These are phyloP conservation scores for Adelphocoris suturalis DNA, from an alignment of 2,888 invertebrate genomes.

Conservation along the genomic window DNA sequence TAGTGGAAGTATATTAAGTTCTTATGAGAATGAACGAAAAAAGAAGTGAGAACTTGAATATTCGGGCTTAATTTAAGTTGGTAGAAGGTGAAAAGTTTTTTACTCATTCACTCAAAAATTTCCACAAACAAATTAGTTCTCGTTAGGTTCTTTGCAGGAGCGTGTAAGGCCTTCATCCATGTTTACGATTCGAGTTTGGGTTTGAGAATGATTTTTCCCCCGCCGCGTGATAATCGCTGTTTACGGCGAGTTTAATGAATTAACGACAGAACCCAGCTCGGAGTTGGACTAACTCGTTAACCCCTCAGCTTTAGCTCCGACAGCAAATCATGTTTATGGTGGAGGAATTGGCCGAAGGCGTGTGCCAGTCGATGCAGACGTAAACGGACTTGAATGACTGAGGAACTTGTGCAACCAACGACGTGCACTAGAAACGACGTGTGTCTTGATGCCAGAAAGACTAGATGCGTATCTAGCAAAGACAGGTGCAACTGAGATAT, in stretches of 20 bases:
- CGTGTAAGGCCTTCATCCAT: conserved; percentile 24
- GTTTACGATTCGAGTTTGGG: conserved; percentile 53
- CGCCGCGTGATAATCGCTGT: conserved; percentile 2
- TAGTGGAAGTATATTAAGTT: no score
- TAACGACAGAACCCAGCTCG: not conserved
- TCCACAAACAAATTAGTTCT: conserved; percentile 41
- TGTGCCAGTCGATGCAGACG: not conserved
- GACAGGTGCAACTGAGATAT: no score
- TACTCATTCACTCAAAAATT: not conserved
- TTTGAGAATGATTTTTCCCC: conserved; percentile 16
- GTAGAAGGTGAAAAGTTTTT: not conserved
- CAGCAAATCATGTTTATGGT: conserved; percentile 19
- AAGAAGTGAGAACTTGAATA: not conserved
- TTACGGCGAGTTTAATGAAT: conserved; percentile 10
- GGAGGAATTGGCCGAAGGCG: not conserved
- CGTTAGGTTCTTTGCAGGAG: conserved; percentile 16
- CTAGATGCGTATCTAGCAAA: no score
- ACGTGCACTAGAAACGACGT: no score
- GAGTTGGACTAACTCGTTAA: conserved; percentile 23
- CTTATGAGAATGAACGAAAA: not conserved
- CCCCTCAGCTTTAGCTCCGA: conserved; percentile 17
- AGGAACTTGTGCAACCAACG: not conserved
- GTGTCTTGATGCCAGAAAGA: no score
- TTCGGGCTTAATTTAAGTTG: not conserved
- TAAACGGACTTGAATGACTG: not conserved